Evolutionary conservation across 1,140 invertebrate genomes (phyloP).

Genomic region (Caenorhabditis brenneri): DNA sequence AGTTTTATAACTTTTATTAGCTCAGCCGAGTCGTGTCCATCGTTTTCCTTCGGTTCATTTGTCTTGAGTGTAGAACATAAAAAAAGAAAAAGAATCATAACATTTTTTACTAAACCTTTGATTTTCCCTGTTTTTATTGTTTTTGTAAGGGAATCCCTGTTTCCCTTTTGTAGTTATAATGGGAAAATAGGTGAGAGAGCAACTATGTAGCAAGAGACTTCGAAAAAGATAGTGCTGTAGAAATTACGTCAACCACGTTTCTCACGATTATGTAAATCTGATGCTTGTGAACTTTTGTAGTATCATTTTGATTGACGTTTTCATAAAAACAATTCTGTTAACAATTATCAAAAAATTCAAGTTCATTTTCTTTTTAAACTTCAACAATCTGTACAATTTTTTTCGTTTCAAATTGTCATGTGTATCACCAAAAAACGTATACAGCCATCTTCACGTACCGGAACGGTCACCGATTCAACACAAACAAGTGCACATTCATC

Average conservation of each 20-base stretch:
- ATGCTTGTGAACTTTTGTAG: no score
- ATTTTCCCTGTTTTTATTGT: not conserved
- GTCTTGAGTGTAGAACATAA: not conserved
- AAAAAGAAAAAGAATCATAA: not conserved
- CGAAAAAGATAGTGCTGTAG: not conserved
- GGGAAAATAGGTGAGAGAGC: not conserved
- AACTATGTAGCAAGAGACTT: not conserved
- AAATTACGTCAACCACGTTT: not conserved
- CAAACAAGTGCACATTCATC: not conserved
- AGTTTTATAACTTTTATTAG: no score
- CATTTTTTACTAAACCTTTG: not conserved
- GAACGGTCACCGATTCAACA: conserved; percentile 4
- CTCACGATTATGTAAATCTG: not conserved
- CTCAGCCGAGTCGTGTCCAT: not conserved
- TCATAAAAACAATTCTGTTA: no score
- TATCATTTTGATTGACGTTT: no score
- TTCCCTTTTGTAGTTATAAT: not conserved
- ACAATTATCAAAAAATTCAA: no score
- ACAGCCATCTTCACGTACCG: conserved; percentile 7
- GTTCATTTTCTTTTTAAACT: no score
- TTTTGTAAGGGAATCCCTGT: not conserved
- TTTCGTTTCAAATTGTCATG: not conserved
- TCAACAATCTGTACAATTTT: no score
- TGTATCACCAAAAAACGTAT: conserved; percentile 21
- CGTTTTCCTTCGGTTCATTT: not conserved